phyloP scores from a whole-genome alignment of 2,113 vertebrate species.

The Bagarius yarrelli region DNA sequence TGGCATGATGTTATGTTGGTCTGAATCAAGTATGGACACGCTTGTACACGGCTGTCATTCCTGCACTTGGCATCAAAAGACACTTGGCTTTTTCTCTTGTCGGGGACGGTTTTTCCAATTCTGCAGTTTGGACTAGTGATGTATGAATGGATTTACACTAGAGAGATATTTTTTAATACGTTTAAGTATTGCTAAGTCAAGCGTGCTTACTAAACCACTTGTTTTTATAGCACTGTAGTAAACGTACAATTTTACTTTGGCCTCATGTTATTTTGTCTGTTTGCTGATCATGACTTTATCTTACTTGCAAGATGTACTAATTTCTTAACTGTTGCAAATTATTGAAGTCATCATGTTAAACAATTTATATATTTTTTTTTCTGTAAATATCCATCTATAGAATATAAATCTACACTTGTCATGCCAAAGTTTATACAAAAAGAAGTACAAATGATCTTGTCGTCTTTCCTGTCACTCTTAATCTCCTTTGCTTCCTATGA shows the following conservation, averaged over 20 bases:
- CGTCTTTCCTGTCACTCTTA: background rate
- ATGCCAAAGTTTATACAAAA: conserved; percentile 18
- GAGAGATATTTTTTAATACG: conserved; percentile 32
- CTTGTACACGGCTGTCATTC: conserved; percentile 5
- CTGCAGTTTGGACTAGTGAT: conserved; percentile 21
- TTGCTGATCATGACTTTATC: background rate
- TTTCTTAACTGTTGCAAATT: background rate
- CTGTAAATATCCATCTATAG: background rate
- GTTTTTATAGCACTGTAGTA: conserved; percentile 45
- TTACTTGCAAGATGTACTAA: conserved; percentile 10
- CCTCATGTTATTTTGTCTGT: conserved; percentile 21
- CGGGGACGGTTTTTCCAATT: background rate
- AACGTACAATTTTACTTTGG: conserved; percentile 34
- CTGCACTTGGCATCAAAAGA: conserved; percentile 6
- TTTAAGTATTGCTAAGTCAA: conserved; percentile 35
- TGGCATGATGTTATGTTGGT: conserved; percentile 14
- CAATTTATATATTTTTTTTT: background rate
- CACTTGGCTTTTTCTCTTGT: background rate
- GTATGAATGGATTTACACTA: conserved; percentile 39
- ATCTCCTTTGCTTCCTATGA: background rate
- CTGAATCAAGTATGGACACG: conserved; percentile 9
- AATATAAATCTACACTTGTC: background rate
- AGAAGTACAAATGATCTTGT: background rate
- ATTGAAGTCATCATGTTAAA: conserved; percentile 1
- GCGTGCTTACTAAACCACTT: conserved; percentile 51